Conservation (phyloP, 2,113 vertebrate genomes). For the Cyphomyrus discorhynchus region DNA sequence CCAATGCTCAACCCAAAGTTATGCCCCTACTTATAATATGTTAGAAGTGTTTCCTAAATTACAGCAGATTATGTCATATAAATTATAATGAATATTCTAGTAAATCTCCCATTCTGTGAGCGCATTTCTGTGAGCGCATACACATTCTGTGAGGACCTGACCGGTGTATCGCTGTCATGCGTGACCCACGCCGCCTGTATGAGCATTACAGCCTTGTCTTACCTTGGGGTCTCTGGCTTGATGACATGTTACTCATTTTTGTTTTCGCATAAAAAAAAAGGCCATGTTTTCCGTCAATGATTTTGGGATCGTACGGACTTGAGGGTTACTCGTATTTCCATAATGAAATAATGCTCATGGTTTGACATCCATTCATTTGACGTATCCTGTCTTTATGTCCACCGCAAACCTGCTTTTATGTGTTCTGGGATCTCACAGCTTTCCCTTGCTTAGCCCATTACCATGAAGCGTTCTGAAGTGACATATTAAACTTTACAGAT, state of each 20-base stretch:
- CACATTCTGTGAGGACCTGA: neutral
- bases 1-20: neutral
- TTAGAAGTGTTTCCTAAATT: neutral
- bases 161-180: neutral
- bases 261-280: neutral
- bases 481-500: conserved; percentile 1
- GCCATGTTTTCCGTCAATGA: neutral
- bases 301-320: neutral
- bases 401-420: neutral
- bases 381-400: neutral
- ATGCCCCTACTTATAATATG: neutral
- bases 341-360: neutral
- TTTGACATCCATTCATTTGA: neutral
- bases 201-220: neutral
- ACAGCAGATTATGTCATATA: neutral
- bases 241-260: neutral
- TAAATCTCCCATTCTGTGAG: neutral
- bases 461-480: neutral
- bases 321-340: neutral
- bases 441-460: neutral
- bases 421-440: neutral
- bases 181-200: neutral
- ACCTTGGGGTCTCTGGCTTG: neutral
- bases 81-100: neutral
- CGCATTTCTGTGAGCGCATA: neutral